These are phyloP conservation scores for Somateria mollissima DNA, from an alignment of 2,797 vertebrate species.

Conservation along the genomic window DNA sequence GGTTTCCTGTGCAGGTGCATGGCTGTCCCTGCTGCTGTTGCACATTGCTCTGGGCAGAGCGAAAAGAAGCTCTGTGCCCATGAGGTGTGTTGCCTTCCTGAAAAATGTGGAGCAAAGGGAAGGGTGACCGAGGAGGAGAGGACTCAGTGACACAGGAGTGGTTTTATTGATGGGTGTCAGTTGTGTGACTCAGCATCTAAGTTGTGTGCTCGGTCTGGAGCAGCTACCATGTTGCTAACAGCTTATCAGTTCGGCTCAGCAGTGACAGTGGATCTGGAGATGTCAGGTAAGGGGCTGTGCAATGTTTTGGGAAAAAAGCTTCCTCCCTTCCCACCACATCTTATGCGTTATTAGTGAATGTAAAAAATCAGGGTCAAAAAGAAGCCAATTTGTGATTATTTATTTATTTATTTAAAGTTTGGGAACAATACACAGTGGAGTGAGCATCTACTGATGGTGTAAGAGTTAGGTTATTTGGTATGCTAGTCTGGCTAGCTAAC, in stretches of 20 bases:
- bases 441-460: background rate
- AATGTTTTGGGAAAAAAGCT: background rate
- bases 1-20: background rate
- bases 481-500: background rate
- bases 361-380: background rate
- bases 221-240: background rate
- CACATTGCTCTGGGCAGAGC: background rate
- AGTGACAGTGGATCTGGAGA: background rate
- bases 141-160: background rate
- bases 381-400: background rate
- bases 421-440: background rate
- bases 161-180: background rate
- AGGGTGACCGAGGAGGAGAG: background rate
- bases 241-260: background rate
- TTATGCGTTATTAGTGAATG: background rate
- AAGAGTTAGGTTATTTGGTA: background rate
- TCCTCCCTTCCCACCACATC: accelerated
- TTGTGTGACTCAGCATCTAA: background rate
- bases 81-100: background rate
- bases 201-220: background rate
- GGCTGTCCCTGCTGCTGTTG: background rate
- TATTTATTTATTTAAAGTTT: background rate
- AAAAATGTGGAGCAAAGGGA: background rate
- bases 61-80: background rate
- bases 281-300: background rate